Evolutionary conservation across 2,888 invertebrate genomes (phyloP).

Genomic region (Acronicta leporina): DNA sequence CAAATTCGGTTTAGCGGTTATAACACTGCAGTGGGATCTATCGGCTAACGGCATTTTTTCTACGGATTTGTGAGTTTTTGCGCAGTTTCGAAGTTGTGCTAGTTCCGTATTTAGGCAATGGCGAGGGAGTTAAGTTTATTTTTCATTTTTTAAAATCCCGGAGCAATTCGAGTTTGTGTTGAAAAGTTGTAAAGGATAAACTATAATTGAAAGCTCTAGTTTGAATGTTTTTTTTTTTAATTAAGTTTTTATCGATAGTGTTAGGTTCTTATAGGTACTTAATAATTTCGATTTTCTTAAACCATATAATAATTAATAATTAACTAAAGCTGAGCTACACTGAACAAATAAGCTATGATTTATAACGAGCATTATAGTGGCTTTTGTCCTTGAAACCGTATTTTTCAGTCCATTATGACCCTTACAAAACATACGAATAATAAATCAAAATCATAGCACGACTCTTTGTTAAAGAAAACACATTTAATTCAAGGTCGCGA

Average conservation of each 20-base stretch:
- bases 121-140: conserved; percentile 23
- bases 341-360: too few relatives aligned
- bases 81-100: conserved; percentile 19
- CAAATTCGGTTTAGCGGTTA: conserved; percentile 60
- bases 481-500: conserved; percentile 16
- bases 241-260: too few relatives aligned
- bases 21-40: conserved; percentile 50
- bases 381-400: too few relatives aligned
- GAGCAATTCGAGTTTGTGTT: background rate
- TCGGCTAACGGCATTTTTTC: conserved; percentile 42
- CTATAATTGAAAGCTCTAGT: background rate
- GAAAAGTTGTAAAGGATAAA: background rate
- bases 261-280: too few relatives aligned
- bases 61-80: conserved; percentile 49
- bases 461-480: conserved; percentile 19
- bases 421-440: background rate
- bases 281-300: too few relatives aligned
- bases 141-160: conserved; percentile 2
- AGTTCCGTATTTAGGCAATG: conserved; percentile 14
- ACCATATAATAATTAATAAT: too few relatives aligned
- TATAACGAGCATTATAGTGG: too few relatives aligned
- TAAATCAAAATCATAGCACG: background rate
- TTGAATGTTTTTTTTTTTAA: too few relatives aligned
- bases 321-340: too few relatives aligned
- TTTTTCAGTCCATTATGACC: too few relatives aligned